phyloP scores from a whole-genome alignment of 2,113 vertebrate species.

The Cyanoramphus novaezelandiae region DNA sequence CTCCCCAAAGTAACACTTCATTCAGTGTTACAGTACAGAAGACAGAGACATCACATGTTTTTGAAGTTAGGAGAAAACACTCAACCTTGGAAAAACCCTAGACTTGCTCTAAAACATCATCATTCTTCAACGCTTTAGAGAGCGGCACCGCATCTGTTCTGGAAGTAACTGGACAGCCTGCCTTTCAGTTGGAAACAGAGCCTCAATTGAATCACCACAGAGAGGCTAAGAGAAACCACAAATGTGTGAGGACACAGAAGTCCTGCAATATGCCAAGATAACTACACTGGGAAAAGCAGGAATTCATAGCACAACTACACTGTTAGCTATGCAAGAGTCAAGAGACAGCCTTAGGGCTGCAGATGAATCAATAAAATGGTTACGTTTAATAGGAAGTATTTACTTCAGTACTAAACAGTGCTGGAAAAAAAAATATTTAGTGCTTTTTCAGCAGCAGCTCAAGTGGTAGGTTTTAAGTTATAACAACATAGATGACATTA shows the following conservation, averaged over 20 bases:
- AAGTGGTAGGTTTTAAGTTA: not conserved
- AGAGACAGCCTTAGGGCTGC: not conserved
- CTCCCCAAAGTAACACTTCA: not conserved
- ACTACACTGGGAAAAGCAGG: not conserved
- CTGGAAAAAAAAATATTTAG: not conserved
- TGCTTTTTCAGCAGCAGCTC: slow-evolving; percentile 15
- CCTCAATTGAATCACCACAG: slow-evolving; percentile 24
- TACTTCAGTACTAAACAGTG: not conserved
- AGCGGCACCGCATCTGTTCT: slow-evolving; percentile 25
- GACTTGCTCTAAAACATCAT: slow-evolving; percentile 37
- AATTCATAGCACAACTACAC: not conserved
- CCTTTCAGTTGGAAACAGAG: slow-evolving; percentile 56
- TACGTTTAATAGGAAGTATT: slow-evolving; percentile 10
- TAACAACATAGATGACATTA: not conserved
- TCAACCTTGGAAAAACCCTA: slow-evolving; percentile 36
- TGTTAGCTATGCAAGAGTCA: not conserved
- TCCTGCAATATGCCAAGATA: not conserved
- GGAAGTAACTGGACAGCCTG: slow-evolving; percentile 41
- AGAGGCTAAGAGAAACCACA: slow-evolving; percentile 23
- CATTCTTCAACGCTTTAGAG: slow-evolving; percentile 32
- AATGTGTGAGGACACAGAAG: not conserved
- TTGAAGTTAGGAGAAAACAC: slow-evolving; percentile 30
- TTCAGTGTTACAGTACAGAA: not conserved
- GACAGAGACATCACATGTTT: slow-evolving; percentile 28
- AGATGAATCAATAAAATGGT: slow-evolving; percentile 21